A percentile compares a stretch with the other conserved stretches of the same genome.
phyloP scores from a whole-genome alignment of 2,888 invertebrate genomes.

The Branchellion lobata region DNA sequence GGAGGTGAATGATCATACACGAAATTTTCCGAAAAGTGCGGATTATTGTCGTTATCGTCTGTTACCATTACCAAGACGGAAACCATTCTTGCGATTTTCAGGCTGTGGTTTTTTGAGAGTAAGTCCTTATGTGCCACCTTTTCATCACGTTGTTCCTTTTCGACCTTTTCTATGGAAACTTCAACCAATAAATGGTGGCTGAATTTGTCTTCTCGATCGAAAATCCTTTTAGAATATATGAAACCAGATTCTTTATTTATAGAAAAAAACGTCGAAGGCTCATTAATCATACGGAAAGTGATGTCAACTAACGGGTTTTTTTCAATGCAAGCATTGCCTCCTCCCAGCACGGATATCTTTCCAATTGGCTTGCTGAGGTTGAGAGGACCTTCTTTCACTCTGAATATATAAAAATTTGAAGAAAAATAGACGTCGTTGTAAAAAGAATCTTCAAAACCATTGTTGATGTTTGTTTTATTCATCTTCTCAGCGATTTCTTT shows the following conservation, averaged over 20 bases:
- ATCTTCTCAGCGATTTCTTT: background rate
- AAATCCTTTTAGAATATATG: background rate
- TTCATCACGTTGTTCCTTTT: background rate
- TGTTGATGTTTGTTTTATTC: no score
- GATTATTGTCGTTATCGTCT: background rate
- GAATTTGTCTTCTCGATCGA: background rate
- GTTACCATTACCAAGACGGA: background rate
- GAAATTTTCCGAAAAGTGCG: background rate
- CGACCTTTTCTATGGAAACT: background rate
- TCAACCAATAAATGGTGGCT: background rate
- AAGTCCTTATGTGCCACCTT: no score
- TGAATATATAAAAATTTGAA: background rate
- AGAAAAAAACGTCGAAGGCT: background rate
- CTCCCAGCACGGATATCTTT: background rate
- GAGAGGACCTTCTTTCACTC: background rate
- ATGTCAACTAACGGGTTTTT: background rate
- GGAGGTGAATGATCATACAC: background rate
- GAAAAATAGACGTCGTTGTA: background rate
- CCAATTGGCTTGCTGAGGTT: slow-evolving; percentile 1
- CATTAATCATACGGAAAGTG: slow-evolving; percentile 15
- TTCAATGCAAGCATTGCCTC: background rate
- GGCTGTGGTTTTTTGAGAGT: no score
- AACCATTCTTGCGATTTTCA: background rate
- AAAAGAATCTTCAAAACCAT: no score
- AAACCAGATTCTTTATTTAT: background rate